Evolutionary conservation across 2,113 vertebrate genomes (phyloP), one percentile per base, ranked within the genome.

Genomic region (Axis porcinus): DNA sequence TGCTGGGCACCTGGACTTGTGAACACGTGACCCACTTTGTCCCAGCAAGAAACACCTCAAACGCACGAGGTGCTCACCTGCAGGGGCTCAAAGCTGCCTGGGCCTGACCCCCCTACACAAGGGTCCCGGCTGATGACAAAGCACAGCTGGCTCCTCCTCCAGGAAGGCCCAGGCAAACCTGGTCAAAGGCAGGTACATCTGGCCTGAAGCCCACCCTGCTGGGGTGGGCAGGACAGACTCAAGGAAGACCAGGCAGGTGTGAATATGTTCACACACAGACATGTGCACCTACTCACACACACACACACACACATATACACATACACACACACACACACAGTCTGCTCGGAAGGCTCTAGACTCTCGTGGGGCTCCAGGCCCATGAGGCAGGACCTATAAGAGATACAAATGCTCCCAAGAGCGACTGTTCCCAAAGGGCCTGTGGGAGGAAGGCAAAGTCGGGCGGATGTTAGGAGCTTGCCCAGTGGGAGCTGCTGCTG

Each of bases 321-420:
- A n/a, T n/a, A 45, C 43, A 55, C 7, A 13, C n/a, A 23, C 84
- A 70, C 4, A 6, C 50, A 43, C 11, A 89, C 7, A 57, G 21
- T 82, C 86, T 78, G 67, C 67, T 83, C 0, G 0, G 82, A 97
- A 96, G 93, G 55, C 93, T 97, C 67, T 33, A 95, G 90, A 94
- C 60, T 96, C 86, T 91, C 43, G 3, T 19, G 93, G 78, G 92
- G 76, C 93, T 95, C 78, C 67, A 67, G 54, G 82, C 91, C 91
- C 54, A 54, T 1, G 52, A 13, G 67, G 94, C 74, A 97, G 70
- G 90, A 98, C 94, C 98, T 98, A 90, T 4, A 95, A 97, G 88
- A 98, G 78, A 97, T 58, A 95, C 50, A 97, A 98, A 96, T 43
- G 5, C 91, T 98, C 97, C 96, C 94, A 58, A 89, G 96, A 64